Evolutionary conservation across 2,888 invertebrate genomes (phyloP).

Genomic region (Clostera curtula): DNA sequence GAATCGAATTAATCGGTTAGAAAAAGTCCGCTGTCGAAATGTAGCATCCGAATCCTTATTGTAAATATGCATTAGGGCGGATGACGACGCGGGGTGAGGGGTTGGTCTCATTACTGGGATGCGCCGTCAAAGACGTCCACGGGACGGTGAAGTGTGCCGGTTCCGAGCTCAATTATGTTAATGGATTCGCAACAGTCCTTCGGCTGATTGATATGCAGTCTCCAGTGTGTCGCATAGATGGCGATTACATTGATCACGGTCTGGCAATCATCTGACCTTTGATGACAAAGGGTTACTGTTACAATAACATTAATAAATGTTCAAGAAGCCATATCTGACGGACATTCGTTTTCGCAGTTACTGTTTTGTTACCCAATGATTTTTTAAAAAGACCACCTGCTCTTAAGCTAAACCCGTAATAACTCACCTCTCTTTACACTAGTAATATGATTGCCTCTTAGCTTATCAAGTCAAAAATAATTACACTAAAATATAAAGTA

Average conservation of each 20-base stretch:
- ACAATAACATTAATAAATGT: too few relatives aligned
- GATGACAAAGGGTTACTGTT: too few relatives aligned
- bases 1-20: conserved; percentile 41
- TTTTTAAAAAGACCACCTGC: too few relatives aligned
- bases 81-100: conserved; percentile 41
- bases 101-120: conserved; percentile 59
- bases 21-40: conserved; percentile 36
- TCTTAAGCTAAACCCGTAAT: too few relatives aligned
- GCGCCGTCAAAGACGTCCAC: conserved; percentile 59
- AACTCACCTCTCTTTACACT: too few relatives aligned
- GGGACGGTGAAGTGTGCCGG: conserved; percentile 57
- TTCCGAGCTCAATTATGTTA: conserved; percentile 69
- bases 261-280: too few relatives aligned
- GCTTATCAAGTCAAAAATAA: too few relatives aligned
- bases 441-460: too few relatives aligned
- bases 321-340: too few relatives aligned
- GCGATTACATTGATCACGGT: conserved; percentile 26
- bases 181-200: conserved; percentile 56
- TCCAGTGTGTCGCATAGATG: conserved; percentile 26
- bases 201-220: conserved; percentile 47
- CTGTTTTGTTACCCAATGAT: too few relatives aligned
- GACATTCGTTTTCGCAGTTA: too few relatives aligned
- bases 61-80: conserved; percentile 61
- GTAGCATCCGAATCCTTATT: conserved; percentile 39
- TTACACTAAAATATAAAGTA: too few relatives aligned